Evolutionary conservation across 2,113 vertebrate genomes (phyloP), one percentile per base, ranked within the genome.

Genomic region (Lampris incognitus): DNA sequence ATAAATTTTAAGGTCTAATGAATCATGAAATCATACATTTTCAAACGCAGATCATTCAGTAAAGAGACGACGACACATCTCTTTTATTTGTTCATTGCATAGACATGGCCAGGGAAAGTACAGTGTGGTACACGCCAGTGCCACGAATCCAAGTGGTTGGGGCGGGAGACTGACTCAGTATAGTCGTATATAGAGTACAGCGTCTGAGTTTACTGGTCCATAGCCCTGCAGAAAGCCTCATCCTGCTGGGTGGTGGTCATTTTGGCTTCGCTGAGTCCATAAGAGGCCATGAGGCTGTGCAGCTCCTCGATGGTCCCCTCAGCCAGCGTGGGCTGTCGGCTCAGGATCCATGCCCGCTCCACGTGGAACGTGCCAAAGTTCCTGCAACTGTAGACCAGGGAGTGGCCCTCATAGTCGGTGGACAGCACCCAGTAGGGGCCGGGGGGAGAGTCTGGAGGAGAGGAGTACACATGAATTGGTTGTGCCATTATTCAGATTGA

Each of bases 311-410:
- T 46, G 0, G 93, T 95, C 84, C 95, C 94, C 42, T 87, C 83
- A 59, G 94, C 81, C 83, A 96, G 89, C 1, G 92, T 90, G 0
- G 88, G 93, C 68, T 91, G 60, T 79, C 95, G 94, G 87, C 94
- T 95, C 59, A 94, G 36, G 86, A 96, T 95, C 96, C 96, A 96
- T 76, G 92, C 71, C 0, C 92, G 83, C 64, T 96, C 94, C 4
- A 91, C 9, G 7, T 87, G 91, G 74, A 96, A 94, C 4, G 93
- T 78, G 87, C 89, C 88, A 11, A 93, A 66, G 38, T 91, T 88
- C 1, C 87, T 88, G 72, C 95, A 97, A 81, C 95, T 93, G 75
- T 96, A 96, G 57, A 96, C 94, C n/a, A 96, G 90, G 0, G 95
- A 89, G 13, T 96, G 95, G 79, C 92, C 92, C 63, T 94, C 91